Base-by-base conservation (phyloP, 2,888 invertebrate genomes). In the Lamellibrachia satsuma region DNA sequence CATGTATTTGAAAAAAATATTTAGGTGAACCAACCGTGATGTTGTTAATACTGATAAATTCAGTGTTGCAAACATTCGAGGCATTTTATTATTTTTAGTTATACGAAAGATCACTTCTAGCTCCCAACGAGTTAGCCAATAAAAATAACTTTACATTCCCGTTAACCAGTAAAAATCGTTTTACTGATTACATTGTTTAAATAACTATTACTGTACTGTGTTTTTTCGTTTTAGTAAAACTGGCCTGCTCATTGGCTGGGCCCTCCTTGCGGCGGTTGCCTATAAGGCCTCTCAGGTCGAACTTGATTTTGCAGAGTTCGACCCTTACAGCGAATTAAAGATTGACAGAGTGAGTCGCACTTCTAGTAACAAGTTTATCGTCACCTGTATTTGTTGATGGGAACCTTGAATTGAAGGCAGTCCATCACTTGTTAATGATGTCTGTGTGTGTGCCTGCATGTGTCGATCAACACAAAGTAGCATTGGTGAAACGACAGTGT, bases 301-400 rank as follows among this genome's bases (percentile, higher is more conserved):
- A 96, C 98, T 99, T 97, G 99, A 99, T 97, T 98, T 99, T 98
- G 98, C 98, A 8, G 99, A 99, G 96, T 99, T 99, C 97, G 99
- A 99, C 97, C 99, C 99, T 0, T 99, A 98, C 97, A 98, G 98
- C 96, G 99, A 99, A 96, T 97, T 99, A 93, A 98, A 98, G 92
- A 97, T 99, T 94, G 98, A 99, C 92, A 97, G 98, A 93, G 98
- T 98, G 96, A 97, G 97, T 94, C 7, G 90, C n/a, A 22, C 75
- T 75, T 75, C 75, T 75, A n/a, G 22, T 75, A 75, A 75, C n/a
- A 15, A 75, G 9, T n/a, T 91, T 52, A 91, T 52, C 22, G 7
- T 22, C 22, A 75, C 75, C 75, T 75, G 75, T 11, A 15, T 4
- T 91, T 91, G 52, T 91, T 15, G 52, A 22, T 52, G 52, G 52